Conservation (phyloP, 2,113 vertebrate genomes). For the Corythornis vintsioides region DNA sequence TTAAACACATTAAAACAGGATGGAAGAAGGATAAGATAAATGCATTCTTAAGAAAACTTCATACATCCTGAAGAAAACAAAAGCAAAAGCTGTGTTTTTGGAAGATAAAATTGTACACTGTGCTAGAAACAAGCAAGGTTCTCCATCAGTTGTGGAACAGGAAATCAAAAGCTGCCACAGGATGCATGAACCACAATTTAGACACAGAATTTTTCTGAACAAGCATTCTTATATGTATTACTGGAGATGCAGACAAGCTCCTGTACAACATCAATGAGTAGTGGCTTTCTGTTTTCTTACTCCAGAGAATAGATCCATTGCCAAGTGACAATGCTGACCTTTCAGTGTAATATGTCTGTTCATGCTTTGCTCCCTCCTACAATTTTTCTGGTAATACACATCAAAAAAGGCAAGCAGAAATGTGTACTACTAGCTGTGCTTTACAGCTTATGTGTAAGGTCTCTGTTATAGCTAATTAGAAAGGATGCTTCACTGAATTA, state of each 20-base stretch:
- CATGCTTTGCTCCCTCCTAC: constrained; percentile 2
- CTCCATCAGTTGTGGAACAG: background rate
- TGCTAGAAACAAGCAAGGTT: background rate
- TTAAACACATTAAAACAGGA: background rate
- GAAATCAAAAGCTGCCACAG: constrained; percentile 21
- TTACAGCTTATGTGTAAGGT: background rate
- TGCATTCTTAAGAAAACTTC: background rate
- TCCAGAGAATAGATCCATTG: constrained; percentile 41
- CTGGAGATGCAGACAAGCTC: constrained; percentile 38
- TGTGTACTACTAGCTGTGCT: background rate
- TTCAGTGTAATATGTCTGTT: background rate
- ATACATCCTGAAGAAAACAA: constrained; percentile 30
- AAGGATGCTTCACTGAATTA: constrained; percentile 50
- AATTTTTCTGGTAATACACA: constrained; percentile 13
- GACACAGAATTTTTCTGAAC: constrained; percentile 5
- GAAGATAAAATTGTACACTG: background rate
- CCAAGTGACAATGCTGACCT: constrained; percentile 42
- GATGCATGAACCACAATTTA: constrained; percentile 8
- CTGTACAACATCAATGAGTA: background rate
- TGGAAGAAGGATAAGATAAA: background rate
- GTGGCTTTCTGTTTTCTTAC: background rate
- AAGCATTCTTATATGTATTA: background rate
- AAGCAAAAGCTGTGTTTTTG: background rate
- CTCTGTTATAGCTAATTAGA: constrained; percentile 46
- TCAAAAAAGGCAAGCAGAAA: constrained; percentile 47